Evolutionary conservation across 2,113 vertebrate genomes (phyloP).

Genomic region (Lethenteron camtschaticum): DNA sequence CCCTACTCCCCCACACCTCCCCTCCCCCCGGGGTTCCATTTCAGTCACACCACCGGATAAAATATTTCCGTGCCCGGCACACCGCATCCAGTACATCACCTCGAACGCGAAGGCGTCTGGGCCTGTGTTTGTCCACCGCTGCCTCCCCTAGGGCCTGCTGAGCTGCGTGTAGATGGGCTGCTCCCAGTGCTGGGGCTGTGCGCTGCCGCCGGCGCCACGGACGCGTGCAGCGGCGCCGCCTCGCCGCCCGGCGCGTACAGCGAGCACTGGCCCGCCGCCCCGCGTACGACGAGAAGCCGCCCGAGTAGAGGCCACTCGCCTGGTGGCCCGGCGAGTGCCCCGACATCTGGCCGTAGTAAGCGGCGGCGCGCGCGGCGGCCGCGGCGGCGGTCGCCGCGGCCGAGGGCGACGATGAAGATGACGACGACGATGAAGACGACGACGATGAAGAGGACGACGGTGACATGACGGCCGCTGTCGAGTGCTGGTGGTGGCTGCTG

Average conservation of each 20-base stretch:
- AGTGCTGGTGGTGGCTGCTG: no score
- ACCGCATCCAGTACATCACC: no score
- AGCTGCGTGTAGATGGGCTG: slow-evolving; percentile 88
- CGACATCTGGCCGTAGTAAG: slow-evolving; percentile 55
- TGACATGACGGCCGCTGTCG: no score
- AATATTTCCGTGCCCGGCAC: no score
- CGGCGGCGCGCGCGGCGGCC: slow-evolving; percentile 21
- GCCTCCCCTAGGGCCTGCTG: slow-evolving; percentile 42
- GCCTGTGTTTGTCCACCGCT: no score
- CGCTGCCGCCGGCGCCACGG: slow-evolving; percentile 52
- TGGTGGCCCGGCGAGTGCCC: slow-evolving; percentile 76
- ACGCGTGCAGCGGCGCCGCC: slow-evolving; percentile 54
- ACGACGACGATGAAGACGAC: no score
- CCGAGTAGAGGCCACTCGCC: slow-evolving; percentile 64
- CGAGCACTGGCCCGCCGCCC: slow-evolving; percentile 80
- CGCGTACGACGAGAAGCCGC: slow-evolving; percentile 42
- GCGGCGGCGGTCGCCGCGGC: slow-evolving; percentile 30
- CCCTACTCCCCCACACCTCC: no score
- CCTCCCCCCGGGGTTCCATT: no score
- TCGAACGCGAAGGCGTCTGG: no score
- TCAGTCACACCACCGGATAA: no score
- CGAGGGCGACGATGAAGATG: no score
- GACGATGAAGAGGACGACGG: no score
- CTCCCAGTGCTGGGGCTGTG: slow-evolving; percentile 83
- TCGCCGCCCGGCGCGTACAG: slow-evolving; percentile 71